phyloP scores from a whole-genome alignment of 2,797 vertebrate genomes.

The Pangasius macronema region DNA sequence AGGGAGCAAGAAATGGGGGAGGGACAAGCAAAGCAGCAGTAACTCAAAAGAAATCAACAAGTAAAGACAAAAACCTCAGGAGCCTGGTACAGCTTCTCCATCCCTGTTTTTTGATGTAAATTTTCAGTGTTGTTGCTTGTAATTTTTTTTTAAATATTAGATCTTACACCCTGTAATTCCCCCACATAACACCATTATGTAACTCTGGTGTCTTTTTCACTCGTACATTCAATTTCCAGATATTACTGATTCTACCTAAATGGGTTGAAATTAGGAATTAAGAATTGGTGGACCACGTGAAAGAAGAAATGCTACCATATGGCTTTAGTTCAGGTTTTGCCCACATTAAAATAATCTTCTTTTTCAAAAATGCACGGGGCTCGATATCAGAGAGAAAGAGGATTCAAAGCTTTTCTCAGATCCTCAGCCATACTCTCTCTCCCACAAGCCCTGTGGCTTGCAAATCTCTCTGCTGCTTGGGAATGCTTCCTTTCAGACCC shows the following conservation, averaged over 20 bases:
- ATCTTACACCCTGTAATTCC: background rate
- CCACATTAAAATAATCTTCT: constrained; percentile 25
- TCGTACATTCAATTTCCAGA: background rate
- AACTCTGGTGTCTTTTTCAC: background rate
- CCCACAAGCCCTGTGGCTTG: constrained; percentile 33
- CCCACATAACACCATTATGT: background rate
- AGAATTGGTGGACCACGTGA: background rate
- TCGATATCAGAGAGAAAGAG: constrained; percentile 20
- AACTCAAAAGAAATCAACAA: background rate
- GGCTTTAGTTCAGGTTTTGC: background rate
- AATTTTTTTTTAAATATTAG: background rate
- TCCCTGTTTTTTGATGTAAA: background rate
- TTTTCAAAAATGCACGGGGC: constrained; percentile 23
- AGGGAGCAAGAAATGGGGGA: background rate
- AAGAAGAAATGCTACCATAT: background rate
- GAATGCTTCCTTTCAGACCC: constrained; percentile 46
- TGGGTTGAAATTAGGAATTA: background rate
- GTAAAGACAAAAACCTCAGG: background rate
- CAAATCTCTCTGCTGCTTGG: constrained; percentile 30
- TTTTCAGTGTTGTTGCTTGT: background rate
- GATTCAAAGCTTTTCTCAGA: constrained; percentile 30
- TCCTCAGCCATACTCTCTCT: constrained; percentile 28
- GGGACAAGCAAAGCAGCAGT: background rate
- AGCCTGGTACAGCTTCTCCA: background rate
- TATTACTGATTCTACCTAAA: background rate